Evolutionary conservation across 92 coral and sea anemone genomes (phyloP).

Genomic region (Siderastrea radians): DNA sequence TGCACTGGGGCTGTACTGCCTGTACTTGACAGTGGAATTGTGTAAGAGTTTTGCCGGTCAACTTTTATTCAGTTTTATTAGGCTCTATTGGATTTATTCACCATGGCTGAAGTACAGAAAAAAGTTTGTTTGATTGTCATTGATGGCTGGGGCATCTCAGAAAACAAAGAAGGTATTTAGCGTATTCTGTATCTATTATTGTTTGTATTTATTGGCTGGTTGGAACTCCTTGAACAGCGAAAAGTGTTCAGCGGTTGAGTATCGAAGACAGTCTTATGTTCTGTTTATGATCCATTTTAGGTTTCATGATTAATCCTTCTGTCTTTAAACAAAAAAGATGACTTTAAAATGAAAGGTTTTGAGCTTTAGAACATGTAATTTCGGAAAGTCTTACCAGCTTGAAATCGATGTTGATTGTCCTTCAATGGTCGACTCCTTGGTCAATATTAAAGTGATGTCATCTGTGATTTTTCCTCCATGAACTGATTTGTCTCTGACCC

Average conservation of each 20-base stretch:
- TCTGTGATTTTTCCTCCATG: background rate
- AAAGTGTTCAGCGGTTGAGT: background rate
- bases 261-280: background rate
- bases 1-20: background rate
- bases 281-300: too few relatives aligned
- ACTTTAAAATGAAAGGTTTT: background rate
- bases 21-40: background rate
- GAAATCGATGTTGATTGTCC: background rate
- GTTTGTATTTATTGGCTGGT: background rate
- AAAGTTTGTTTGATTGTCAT: slow-evolving; percentile 95
- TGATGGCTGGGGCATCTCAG: slow-evolving; percentile 98
- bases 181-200: background rate
- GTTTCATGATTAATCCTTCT: background rate
- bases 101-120: slow-evolving; percentile 67
- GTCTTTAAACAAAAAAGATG: background rate
- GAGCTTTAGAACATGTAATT: background rate
- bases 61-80: too few relatives aligned
- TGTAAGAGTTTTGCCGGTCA: background rate
- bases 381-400: background rate
- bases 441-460: background rate
- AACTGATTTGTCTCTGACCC: background rate
- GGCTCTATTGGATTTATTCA: background rate
- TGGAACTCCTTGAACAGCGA: background rate
- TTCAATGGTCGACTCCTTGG: background rate
- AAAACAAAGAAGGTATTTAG: slow-evolving; percentile 82